Evolutionary conservation across 2,113 vertebrate genomes (phyloP), one percentile per base, ranked within the genome.

Genomic region (Sorex araneus): DNA sequence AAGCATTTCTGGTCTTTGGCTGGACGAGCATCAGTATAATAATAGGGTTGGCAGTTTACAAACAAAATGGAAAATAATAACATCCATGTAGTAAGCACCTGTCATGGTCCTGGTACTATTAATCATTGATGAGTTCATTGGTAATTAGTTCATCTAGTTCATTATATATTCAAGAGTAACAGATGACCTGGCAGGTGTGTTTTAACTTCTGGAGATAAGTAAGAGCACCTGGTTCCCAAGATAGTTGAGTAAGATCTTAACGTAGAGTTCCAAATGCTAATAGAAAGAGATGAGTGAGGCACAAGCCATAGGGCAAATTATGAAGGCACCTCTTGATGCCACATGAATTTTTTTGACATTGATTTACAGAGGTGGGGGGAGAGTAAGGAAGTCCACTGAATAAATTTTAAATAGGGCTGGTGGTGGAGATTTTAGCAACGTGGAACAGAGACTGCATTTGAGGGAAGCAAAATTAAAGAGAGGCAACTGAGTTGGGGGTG

Each of bases 11-110:
- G 8, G 21, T 28, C 70, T 87, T 83, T 23, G 18, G 16, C 4
- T 90, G 43, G 36, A 84, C 13, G 6, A 84, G 92, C 64, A 80
- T 64, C 74, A 74, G n/a, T 89, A 23, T 32, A 63, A 82, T 57
- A 91, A 67, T 25, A 82, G 45, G 11, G 47, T 30, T 82, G 28
- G 67, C 25, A 86, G n/a, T 63, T 95, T 64, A 74, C 8, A 75
- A 32, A 77, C 25, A 80, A 95, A 80, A 76, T 73, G 23, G 13
- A 81, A 88, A 94, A 43, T 75, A 86, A 82, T 73, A 88, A 67
- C 19, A 71, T 15, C 2, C 15, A 89, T 15, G 60, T 3, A 75
- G 50, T 47, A 67, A 40, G 40, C 40, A 40, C 40, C 40, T 40
- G 7, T 40, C 40, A 40, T 40, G 40, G 40, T 40, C 40, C 40